These are phyloP conservation scores for Dallia pectoralis DNA, from an alignment of 2,797 vertebrate genomes.

Conservation along the genomic window DNA sequence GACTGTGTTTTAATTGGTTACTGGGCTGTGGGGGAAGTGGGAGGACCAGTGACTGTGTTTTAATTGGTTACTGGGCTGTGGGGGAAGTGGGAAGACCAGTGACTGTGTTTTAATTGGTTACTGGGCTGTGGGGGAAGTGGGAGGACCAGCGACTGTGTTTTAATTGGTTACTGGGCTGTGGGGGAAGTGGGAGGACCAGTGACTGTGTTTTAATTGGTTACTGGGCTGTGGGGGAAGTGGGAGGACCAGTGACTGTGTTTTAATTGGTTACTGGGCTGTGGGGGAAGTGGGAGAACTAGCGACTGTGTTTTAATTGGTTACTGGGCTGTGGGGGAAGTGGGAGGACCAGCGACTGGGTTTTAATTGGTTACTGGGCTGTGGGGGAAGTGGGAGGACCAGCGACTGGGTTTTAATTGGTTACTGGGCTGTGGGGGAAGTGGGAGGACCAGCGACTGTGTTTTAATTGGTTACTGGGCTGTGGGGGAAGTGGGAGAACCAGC, in stretches of 20 bases:
- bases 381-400: neutral
- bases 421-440: constrained; percentile 13
- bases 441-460: constrained; percentile 16
- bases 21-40: constrained; percentile 13
- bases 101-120: constrained; percentile 33
- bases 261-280: constrained; percentile 28
- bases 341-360: neutral
- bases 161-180: constrained; percentile 28
- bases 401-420: constrained; percentile 24
- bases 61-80: constrained; percentile 28
- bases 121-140: constrained; percentile 13
- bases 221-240: constrained; percentile 13
- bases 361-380: constrained; percentile 28
- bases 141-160: constrained; percentile 16
- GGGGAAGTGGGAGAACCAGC: neutral
- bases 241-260: constrained; percentile 16
- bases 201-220: constrained; percentile 33
- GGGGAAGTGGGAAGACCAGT: neutral
- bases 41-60: constrained; percentile 16
- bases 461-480: constrained; percentile 28
- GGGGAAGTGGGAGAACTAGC: neutral
- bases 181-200: constrained; percentile 1
- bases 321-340: constrained; percentile 13
- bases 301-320: constrained; percentile 24
- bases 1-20: constrained; percentile 33